Base-by-base conservation (phyloP, 2,888 invertebrate species). In the Phlogophora meticulosa region DNA sequence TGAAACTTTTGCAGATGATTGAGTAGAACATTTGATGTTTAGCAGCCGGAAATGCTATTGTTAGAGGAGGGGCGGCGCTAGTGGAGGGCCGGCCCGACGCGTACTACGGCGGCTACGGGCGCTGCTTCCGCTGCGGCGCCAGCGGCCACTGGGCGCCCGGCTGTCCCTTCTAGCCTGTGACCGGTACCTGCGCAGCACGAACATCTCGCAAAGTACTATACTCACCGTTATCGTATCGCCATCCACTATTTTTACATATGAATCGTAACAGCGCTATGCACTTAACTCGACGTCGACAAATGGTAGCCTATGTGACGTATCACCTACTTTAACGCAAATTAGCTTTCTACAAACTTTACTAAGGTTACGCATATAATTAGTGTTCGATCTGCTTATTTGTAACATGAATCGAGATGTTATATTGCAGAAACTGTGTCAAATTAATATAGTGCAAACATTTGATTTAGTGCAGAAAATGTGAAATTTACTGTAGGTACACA, bases 21-120 rank as follows among this genome's bases (percentile, higher is more conserved):
- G 74, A 70, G 55, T 70, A 70, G 67, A 76, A 76, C 67, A 71
- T 61, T 63, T 72, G 67, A 74, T 74, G 74, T 76, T 74, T 76
- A 79, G 61, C 70, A 79, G 52, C 64, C 56, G 80, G 80, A 75
- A 40, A 49, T 70, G 56, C 55, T 70, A 68, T 34, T 76, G 42
- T 53, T 48, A 53, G 65, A 43, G 53, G 71, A 51, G 72, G 85
- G 61, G 76, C 85, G 51, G 68, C 82, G 51, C 15, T 11, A 71
- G 88, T 93, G 82, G 83, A 87, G 61, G 94, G 95, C 4, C 45
- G 85, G 20, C 88, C 90, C 7, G 94, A 91, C 48, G 85, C 91
- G 36, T 96, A 96, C 89, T 96, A 95, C 91, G 96, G 96, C 73
- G 96, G 97, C 75, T 96, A 96, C 91, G 97, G 97, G 15, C 88